phyloP scores from a whole-genome alignment of 2,797 vertebrate species.

The Echeneis naucrates region DNA sequence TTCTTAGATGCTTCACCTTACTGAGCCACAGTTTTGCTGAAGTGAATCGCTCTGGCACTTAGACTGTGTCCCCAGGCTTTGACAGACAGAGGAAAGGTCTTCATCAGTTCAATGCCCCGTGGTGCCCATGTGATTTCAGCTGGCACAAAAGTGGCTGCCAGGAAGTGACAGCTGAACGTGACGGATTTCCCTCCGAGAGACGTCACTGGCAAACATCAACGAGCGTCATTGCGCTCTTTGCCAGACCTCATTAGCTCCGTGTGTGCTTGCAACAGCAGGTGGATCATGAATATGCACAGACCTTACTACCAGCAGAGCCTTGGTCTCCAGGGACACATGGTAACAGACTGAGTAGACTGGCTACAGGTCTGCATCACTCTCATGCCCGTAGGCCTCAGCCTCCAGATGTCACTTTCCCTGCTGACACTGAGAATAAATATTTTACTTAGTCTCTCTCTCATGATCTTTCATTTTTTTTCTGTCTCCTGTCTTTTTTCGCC shows the following conservation, averaged over 20 bases:
- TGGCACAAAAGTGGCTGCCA: slow-evolving; percentile 50
- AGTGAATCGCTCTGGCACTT: slow-evolving; percentile 19
- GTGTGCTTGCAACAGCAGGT: slow-evolving; percentile 34
- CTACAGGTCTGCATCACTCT: slow-evolving; percentile 65
- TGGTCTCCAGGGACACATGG: slow-evolving; percentile 65
- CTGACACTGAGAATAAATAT: slow-evolving; percentile 46
- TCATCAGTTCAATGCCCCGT: slow-evolving; percentile 56
- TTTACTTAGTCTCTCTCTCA: slow-evolving; percentile 20
- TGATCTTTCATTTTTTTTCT: slow-evolving; percentile 17
- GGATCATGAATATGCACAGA: slow-evolving; percentile 25
- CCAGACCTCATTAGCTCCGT: slow-evolving; percentile 55
- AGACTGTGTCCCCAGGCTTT: slow-evolving; percentile 12
- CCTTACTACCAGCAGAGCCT: slow-evolving; percentile 67
- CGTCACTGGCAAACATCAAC: slow-evolving; percentile 56
- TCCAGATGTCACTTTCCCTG: slow-evolving; percentile 76
- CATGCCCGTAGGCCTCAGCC: slow-evolving; percentile 56
- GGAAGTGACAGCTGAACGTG: slow-evolving; percentile 64
- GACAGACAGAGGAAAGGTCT: slow-evolving; percentile 13
- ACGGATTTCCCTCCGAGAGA: slow-evolving; percentile 68
- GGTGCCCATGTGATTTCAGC: slow-evolving; percentile 35
- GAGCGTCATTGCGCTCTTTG: slow-evolving; percentile 42
- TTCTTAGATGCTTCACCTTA: background rate
- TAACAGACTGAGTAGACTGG: slow-evolving; percentile 62
- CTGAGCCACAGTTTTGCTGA: background rate
- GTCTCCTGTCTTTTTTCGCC: slow-evolving; percentile 8